Base-by-base conservation (phyloP, 1,140 invertebrate genomes). In the Phenacoccus solenopsis region DNA sequence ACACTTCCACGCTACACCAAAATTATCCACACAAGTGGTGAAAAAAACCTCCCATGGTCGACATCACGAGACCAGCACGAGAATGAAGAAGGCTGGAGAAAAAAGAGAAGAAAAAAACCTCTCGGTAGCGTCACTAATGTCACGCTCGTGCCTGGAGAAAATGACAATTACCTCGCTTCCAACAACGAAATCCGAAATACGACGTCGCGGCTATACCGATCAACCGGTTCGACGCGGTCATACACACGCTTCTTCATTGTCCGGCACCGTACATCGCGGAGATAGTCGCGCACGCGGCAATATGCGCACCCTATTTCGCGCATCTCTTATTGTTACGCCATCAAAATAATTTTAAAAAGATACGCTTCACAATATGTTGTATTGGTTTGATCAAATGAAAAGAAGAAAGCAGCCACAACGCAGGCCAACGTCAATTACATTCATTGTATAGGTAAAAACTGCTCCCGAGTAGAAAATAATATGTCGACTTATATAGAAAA, bases 331-430 rank as follows among this genome's bases (percentile, higher is more conserved):
- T 64, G 22, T 64, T 64, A 20, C 32, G 32, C n/a, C 20, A 24
- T 27, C 59, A 64, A 64, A 64, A 64, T 64, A 64, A n/a, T n/a
- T n/a, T n/a, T n/a, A n/a, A n/a, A n/a, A 59, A 59, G 56, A 64
- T 27, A 64, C 59, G 59, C 22, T 64, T 64, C 22, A 64, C 21
- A 64, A 64, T 64, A 27, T 64, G n/a, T n/a, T n/a, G 25, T 64
- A 64, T 64, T 64, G 59, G 59, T 64, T 64, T 64, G 59, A 27
- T 64, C n/a, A 64, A 64, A 64, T 64, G 59, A 64, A 64, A 64
- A 64, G 21, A 64, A 64, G 59, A 64, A 64, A 64, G 59, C 59
- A 64, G 22, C 9, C 13, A 10, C 10, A 10, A 10, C 25, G 9
- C 12, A 64, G 25, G 20, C 10, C 22, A 64, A 64, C 59, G 59